Evolutionary conservation across 2,888 invertebrate species (phyloP).

Genomic region (Lysandra bellargus): DNA sequence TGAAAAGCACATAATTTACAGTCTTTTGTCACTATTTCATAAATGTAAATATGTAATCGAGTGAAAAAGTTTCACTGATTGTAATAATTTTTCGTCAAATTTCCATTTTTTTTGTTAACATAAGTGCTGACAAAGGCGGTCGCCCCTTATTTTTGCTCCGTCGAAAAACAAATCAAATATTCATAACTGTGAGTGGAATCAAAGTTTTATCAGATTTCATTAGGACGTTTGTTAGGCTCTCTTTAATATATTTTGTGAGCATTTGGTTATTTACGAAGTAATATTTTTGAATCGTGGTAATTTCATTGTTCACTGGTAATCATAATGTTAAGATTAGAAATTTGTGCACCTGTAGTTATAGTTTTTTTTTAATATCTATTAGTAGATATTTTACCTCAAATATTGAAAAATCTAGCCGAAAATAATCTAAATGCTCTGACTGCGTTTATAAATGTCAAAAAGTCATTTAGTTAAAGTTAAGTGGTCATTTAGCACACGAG

Average conservation of each 20-base stretch:
- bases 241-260: neutral
- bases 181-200: slow-evolving; percentile 33
- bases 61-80: neutral
- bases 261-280: neutral
- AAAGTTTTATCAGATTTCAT: slow-evolving; percentile 32
- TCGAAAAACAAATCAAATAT: slow-evolving; percentile 34
- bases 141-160: slow-evolving; percentile 25
- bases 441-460: too few species aligned
- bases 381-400: too few species aligned
- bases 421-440: too few species aligned
- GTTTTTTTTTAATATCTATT: too few species aligned
- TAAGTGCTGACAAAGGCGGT: neutral
- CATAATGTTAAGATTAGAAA: too few species aligned
- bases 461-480: too few species aligned
- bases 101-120: slow-evolving; percentile 15
- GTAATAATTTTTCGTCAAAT: slow-evolving; percentile 10
- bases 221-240: neutral
- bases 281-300: neutral
- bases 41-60: slow-evolving; percentile 8
- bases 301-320: too few species aligned
- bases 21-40: neutral
- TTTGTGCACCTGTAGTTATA: too few species aligned
- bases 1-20: neutral
- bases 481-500: too few species aligned
- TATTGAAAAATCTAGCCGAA: too few species aligned